Evolutionary conservation across 2,113 vertebrate species (phyloP), one percentile per base, ranked within the genome.

Genomic region (Chlorodrepanis virens): DNA sequence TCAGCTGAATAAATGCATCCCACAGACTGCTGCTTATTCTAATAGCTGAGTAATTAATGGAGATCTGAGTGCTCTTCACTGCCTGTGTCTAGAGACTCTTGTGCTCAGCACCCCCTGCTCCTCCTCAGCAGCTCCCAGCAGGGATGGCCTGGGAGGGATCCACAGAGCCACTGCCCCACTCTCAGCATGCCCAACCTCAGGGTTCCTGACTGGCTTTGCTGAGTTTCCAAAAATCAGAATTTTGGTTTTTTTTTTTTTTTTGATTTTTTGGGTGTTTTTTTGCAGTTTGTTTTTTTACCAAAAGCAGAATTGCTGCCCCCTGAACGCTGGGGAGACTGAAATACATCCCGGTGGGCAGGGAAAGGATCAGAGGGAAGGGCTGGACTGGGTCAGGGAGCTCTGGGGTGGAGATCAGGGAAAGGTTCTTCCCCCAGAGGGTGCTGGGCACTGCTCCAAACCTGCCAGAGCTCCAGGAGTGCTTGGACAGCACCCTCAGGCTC

Each of bases 21-120:
- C 4, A 28, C 5, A 29, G 14, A 9, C 47, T 49, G 74, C 12
- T 78, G 47, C 33, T 42, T 67, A 75, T 67, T 50, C 24, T 45
- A 93, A 91, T 53, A 60, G 81, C 50, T 69, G 88, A 15, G 83
- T 91, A 97, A 94, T 90, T 91, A 93, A 94, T 13, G 88, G 86
- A 29, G 84, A 89, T 31, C 91, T 74, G 83, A 96, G 95, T 64
- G 96, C 95, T 65, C 77, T 67, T 94, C 60, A 95, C 10, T 93
- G 93, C 74, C 78, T 20, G 65, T 23, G 44, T 35, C 65, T 71
- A 40, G 60, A 97, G 95, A 84, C 78, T 72, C 83, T 82, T 15
- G n/a, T 90, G 63, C 29, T 40, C 88, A 61, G 18, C 35, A 15
- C 37, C 52, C 14, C 18, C 54, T 21, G 21, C 82, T 69, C 54